Evolutionary conservation across 2,113 vertebrate genomes (phyloP).

Genomic region (Nicator chloris): DNA sequence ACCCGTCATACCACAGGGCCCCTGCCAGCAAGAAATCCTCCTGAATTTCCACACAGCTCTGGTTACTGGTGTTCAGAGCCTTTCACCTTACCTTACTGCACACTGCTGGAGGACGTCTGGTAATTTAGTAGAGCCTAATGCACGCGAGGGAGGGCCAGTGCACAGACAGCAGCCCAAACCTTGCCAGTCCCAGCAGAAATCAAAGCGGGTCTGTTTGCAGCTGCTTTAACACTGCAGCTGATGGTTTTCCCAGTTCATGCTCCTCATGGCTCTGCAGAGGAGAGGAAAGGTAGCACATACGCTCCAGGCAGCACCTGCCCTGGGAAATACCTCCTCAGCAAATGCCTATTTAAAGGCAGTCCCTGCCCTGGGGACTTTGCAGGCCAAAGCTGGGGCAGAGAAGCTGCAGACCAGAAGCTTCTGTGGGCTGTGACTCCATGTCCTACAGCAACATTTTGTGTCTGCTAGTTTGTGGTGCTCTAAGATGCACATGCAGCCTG

Average conservation of each 20-base stretch:
- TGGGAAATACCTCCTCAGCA: not conserved
- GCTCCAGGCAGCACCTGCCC: not conserved
- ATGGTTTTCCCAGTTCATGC: not conserved
- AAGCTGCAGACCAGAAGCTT: not conserved
- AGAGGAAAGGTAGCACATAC: not conserved
- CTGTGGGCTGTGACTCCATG: not conserved
- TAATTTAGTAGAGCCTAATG: not conserved
- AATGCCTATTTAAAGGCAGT: not conserved
- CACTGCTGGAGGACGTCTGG: not conserved
- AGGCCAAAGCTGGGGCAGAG: not conserved
- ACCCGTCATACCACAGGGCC: not conserved
- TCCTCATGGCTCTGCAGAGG: not conserved
- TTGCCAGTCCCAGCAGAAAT: not conserved
- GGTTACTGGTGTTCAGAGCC: not conserved
- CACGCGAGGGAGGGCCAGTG: fast-evolving
- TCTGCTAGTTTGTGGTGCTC: not conserved
- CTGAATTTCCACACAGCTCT: not conserved
- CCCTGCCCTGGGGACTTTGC: not conserved
- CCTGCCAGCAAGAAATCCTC: not conserved
- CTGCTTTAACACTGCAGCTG: not conserved
- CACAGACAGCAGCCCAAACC: not conserved
- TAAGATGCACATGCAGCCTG: not conserved
- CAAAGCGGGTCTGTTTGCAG: not conserved
- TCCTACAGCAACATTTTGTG: not conserved
- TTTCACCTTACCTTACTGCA: not conserved